Conservation (phyloP, 2,888 invertebrate species). For the Drosophila koepferae region DNA sequence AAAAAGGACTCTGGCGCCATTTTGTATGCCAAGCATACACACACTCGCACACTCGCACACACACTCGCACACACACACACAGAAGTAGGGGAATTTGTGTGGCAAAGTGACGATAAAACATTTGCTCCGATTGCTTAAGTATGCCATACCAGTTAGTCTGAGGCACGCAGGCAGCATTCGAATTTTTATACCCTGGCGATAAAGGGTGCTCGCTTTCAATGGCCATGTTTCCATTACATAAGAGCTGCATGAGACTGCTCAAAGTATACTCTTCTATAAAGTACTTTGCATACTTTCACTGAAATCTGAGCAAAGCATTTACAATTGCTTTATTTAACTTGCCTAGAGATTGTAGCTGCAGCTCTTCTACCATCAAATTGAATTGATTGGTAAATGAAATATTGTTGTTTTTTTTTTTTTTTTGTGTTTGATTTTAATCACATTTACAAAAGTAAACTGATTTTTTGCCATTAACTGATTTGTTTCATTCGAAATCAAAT, state of each 20-base stretch:
- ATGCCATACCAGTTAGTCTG: constrained; percentile 55
- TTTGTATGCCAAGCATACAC: constrained; percentile 69
- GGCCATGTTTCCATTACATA: constrained; percentile 38
- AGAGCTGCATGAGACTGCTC: constrained; percentile 9
- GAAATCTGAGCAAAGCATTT: constrained; percentile 14
- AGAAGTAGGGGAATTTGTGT: constrained; percentile 6
- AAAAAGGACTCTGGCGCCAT: constrained; percentile 65
- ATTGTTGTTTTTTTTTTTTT: not conserved
- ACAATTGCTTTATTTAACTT: constrained; percentile 14
- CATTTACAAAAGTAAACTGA: not conserved
- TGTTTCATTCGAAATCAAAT: too few species aligned
- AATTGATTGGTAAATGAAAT: not conserved
- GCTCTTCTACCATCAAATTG: not conserved
- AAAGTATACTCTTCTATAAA: constrained; percentile 15
- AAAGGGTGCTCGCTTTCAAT: constrained; percentile 44
- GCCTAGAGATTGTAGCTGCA: not conserved
- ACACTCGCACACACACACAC: not conserved
- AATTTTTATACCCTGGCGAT: constrained; percentile 44
- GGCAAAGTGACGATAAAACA: constrained; percentile 76
- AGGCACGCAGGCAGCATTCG: constrained; percentile 36
- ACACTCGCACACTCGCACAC: constrained; percentile 8
- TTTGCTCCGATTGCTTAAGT: constrained; percentile 77
- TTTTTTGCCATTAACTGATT: constrained; percentile 2
- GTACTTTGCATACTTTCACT: constrained; percentile 37
- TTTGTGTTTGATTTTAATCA: constrained; percentile 1